Evolutionary conservation across 2,113 vertebrate species (phyloP).

Genomic region (Myotis brandtii): DNA sequence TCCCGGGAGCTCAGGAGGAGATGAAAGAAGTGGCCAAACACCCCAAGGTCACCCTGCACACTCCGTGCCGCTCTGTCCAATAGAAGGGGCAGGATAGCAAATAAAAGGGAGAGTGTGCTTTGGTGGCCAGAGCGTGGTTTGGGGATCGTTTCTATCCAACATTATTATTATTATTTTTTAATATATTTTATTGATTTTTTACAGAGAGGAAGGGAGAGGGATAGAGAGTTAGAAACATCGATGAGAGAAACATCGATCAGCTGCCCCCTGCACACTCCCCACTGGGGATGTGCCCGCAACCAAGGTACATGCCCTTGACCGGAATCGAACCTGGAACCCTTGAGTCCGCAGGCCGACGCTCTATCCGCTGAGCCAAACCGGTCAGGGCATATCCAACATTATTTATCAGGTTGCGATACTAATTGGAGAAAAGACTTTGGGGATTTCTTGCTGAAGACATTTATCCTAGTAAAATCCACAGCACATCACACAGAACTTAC

Average conservation of each 20-base stretch:
- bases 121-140: neutral
- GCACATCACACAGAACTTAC: neutral
- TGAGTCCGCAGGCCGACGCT: no score
- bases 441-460: neutral
- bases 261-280: no score
- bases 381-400: neutral
- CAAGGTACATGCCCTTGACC: no score
- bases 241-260: no score
- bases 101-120: neutral
- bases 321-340: no score
- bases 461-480: neutral
- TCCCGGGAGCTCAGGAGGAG: slow-evolving; percentile 92
- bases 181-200: no score
- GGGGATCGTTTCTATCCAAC: neutral
- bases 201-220: no score
- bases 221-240: no score
- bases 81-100: neutral
- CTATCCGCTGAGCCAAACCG: no score
- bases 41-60: slow-evolving; percentile 92
- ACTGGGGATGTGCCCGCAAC: no score
- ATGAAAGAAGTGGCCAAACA: slow-evolving; percentile 96
- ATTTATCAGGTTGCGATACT: neutral
- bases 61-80: neutral
- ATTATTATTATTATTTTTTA: neutral
- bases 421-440: neutral